Evolutionary conservation across 1,140 invertebrate species (phyloP).

Genomic region (Drosophila arawakana): DNA sequence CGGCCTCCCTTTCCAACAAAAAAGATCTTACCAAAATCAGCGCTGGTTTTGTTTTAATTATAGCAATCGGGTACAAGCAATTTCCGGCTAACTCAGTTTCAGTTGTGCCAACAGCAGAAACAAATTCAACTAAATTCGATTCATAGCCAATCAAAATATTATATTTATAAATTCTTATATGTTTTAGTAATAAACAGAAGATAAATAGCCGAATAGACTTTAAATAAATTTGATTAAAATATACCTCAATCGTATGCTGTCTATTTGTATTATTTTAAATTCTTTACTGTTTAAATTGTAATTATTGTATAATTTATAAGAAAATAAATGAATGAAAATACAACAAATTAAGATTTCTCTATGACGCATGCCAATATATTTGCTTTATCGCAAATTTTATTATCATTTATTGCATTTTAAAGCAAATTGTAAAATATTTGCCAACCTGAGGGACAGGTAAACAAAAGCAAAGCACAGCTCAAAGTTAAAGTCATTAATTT

Average conservation of each 20-base stretch:
- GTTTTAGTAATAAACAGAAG: background rate
- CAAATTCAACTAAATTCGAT: background rate
- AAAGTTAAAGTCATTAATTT: background rate
- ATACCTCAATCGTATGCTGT: no score
- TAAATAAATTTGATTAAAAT: no score
- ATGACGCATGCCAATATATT: no score
- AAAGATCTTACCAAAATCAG: constrained; percentile 73
- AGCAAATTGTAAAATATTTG: background rate
- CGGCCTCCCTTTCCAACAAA: constrained; percentile 17
- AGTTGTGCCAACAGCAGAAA: background rate
- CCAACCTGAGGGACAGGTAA: background rate
- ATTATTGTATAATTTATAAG: no score
- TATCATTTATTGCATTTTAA: background rate
- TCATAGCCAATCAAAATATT: background rate
- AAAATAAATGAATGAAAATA: no score
- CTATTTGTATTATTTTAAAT: no score
- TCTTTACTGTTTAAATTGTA: no score
- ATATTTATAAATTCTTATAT: background rate
- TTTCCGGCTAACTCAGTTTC: constrained; percentile 60
- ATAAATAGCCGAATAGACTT: no score
- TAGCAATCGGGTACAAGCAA: constrained; percentile 73
- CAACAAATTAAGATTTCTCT: no score
- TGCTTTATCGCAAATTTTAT: no score
- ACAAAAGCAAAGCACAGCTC: background rate
- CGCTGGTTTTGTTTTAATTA: constrained; percentile 78